Conservation (phyloP, 2,888 invertebrate species). For the Luperina testacea region DNA sequence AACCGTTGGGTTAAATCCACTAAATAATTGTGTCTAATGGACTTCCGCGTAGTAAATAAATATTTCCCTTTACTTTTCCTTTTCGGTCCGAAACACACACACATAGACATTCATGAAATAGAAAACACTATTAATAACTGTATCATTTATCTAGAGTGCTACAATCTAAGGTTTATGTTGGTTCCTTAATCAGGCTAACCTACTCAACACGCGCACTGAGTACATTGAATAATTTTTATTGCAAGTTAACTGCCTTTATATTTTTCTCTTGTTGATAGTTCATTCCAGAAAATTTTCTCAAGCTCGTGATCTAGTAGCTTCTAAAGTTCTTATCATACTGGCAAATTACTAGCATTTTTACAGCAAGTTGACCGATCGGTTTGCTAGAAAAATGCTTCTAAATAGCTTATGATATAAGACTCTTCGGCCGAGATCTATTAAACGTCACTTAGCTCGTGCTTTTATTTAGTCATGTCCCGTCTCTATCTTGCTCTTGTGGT, state of each 20-base stretch:
- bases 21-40: neutral
- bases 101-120: neutral
- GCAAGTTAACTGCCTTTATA: neutral
- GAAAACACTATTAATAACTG: neutral
- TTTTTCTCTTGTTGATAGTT: neutral
- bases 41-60: neutral
- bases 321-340: no score
- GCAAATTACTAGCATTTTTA: neutral
- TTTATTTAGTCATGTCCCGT: neutral
- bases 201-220: neutral
- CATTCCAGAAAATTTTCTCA: neutral
- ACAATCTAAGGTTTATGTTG: no score
- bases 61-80: neutral
- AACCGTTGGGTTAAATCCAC: neutral
- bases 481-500: neutral
- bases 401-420: neutral
- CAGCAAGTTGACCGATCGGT: neutral
- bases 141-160: neutral
- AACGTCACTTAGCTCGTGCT: neutral
- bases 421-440: neutral
- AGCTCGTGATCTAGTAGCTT: neutral
- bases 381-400: neutral
- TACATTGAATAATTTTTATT: neutral
- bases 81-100: neutral
- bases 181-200: neutral